Evolutionary conservation across 2,113 vertebrate genomes (phyloP).

Genomic region (Ophthalmotilapia sp.): DNA sequence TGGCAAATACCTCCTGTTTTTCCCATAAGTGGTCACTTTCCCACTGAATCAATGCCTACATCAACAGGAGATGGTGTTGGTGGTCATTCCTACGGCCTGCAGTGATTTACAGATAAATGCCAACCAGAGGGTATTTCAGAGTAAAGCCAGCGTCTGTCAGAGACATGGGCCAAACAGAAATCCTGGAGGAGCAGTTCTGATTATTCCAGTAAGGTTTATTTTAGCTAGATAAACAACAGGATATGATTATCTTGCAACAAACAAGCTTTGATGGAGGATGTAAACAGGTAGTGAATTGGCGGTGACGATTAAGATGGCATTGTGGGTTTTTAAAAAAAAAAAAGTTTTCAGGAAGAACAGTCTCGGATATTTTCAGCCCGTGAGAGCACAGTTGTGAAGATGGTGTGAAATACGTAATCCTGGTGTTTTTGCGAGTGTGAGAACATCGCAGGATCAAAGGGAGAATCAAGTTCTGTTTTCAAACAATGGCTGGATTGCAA

Average conservation of each 20-base stretch:
- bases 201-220: constrained; percentile 22
- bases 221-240: constrained; percentile 22
- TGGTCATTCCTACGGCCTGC: not conserved
- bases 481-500: constrained; percentile 11
- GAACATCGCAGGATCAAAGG: constrained; percentile 14
- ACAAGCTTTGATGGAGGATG: constrained; percentile 15
- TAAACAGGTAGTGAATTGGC: constrained; percentile 56
- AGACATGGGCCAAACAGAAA: not conserved
- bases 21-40: not conserved
- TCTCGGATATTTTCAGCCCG: constrained; percentile 10
- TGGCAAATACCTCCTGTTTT: not conserved
- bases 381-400: not conserved
- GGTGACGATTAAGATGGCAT: constrained; percentile 16
- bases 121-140: not conserved
- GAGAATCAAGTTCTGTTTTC: not conserved
- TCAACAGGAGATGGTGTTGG: not conserved
- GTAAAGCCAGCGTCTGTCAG: not conserved
- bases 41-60: not conserved
- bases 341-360: constrained; percentile 17
- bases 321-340: accelerated
- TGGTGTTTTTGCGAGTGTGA: constrained; percentile 20
- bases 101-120: not conserved
- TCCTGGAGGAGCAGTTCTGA: not conserved
- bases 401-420: constrained; percentile 1
- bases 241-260: constrained; percentile 16